Evolutionary conservation across 2,888 invertebrate species (phyloP).

Genomic region (Calameuta filiformis): DNA sequence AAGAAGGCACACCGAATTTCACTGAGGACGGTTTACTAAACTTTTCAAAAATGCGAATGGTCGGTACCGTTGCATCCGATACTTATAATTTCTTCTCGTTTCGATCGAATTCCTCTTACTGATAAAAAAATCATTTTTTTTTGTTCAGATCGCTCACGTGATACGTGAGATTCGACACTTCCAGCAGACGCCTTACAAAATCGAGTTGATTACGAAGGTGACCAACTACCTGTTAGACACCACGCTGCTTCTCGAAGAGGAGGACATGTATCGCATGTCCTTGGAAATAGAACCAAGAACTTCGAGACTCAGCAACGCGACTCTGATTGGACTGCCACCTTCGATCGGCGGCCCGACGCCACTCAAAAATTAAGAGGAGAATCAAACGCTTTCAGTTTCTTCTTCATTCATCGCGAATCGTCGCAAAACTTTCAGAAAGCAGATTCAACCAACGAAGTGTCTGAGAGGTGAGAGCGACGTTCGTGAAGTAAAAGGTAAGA

Average conservation of each 20-base stretch:
- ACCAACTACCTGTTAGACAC: constrained; percentile 84
- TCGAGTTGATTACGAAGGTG: constrained; percentile 85
- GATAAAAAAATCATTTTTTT: constrained; percentile 38
- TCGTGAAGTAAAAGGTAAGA: not conserved
- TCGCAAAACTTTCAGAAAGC: not conserved
- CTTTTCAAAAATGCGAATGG: constrained; percentile 96
- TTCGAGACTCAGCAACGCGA: constrained; percentile 69
- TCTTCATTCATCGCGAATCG: not conserved
- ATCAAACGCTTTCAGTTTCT: not conserved
- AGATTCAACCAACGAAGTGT: not conserved
- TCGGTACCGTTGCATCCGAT: constrained; percentile 53
- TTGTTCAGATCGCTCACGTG: constrained; percentile 85
- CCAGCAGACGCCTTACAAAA: constrained; percentile 92
- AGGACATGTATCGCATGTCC: constrained; percentile 83
- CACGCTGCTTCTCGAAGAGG: constrained; percentile 81
- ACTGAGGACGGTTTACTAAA: constrained; percentile 90
- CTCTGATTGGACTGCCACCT: constrained; percentile 48
- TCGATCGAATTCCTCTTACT: not conserved
- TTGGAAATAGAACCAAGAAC: constrained; percentile 86
- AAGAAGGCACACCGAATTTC: constrained; percentile 92
- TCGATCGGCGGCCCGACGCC: constrained; percentile 40
- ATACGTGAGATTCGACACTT: constrained; percentile 91
- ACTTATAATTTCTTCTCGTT: not conserved
- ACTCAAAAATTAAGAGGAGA: constrained; percentile 11
- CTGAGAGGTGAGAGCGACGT: not conserved